Base-by-base conservation (phyloP, 23 tunicate genomes). In the Corella eumyota region DNA sequence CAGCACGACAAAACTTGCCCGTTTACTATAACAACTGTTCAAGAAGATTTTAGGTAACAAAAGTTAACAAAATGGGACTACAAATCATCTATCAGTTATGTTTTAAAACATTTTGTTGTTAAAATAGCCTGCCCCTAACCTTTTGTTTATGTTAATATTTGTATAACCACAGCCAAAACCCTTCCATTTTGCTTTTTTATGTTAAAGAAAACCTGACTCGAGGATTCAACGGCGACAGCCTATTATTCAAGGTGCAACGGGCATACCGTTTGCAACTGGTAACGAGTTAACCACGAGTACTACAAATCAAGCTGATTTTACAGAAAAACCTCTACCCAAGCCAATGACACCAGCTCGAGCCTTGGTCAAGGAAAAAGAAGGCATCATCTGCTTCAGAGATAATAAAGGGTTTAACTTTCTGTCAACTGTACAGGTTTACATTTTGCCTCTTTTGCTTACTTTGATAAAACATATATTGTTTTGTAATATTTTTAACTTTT, bases 371-470 rank as follows among this genome's bases (percentile, higher is more conserved):
- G 70, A 63, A 15, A 62, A 47, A 28, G 30, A 51, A 6, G 62
- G 33, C 6, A 36, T 23, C 17, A 30, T 22, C 0, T 22, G 34
- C 30, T 49, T 30, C 9, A 28, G 35, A 1, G 46, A 33, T 29
- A 31, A 36, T 6, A 7, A 19, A 30, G 54, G 37, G 27, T 63
- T 73, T 47, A 33, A 62, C 32, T 29, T 44, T 62, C 27, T 61
- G 15, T 63, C 79, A 2, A 73, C 79, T 2, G 34, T 62, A 50
- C 79, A 73, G 79, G 79, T 73, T 4, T 54, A n/a, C n/a, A n/a
- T n/a, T n/a, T n/a, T n/a, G n/a, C n/a, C n/a, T n/a, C n/a, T n/a
- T n/a, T n/a, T n/a, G n/a, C n/a, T n/a, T n/a, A 13, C n/a, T n/a
- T n/a, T n/a, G n/a, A n/a, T n/a, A n/a, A n/a, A n/a, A n/a, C n/a